phyloP scores from a whole-genome alignment of 2,888 invertebrate genomes.

The Ceramica pisi region DNA sequence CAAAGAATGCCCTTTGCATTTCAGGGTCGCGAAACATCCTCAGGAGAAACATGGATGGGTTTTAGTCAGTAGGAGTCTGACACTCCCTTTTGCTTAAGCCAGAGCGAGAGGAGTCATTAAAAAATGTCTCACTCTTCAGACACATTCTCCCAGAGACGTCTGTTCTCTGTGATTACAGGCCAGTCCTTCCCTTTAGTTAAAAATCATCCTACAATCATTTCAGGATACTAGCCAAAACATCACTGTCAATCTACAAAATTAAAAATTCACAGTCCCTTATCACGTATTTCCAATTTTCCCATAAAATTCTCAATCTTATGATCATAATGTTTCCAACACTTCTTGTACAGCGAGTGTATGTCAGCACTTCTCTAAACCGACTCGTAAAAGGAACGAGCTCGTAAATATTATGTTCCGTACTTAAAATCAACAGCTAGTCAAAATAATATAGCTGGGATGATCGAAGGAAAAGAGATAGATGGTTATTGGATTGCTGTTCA shows the following conservation, averaged over 20 bases:
- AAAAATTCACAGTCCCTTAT: neutral
- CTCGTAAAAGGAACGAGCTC: slow-evolving; percentile 49
- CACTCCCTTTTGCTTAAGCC: too few species aligned
- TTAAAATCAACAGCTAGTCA: slow-evolving; percentile 48
- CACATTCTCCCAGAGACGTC: too few species aligned
- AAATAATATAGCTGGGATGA: slow-evolving; percentile 24
- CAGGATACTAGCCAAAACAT: neutral
- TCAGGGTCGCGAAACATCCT: too few species aligned
- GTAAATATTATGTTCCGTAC: slow-evolving; percentile 49
- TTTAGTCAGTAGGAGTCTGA: too few species aligned
- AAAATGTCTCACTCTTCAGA: too few species aligned
- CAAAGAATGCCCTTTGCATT: too few species aligned
- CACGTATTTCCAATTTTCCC: neutral
- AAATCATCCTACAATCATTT: too few species aligned
- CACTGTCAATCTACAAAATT: neutral
- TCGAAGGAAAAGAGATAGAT: neutral
- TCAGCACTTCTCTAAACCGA: slow-evolving; percentile 39
- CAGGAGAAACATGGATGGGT: too few species aligned
- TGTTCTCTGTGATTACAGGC: too few species aligned
- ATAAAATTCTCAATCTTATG: slow-evolving; percentile 24
- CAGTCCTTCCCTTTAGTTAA: too few species aligned
- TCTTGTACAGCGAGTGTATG: slow-evolving; percentile 15
- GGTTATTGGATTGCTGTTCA: slow-evolving; percentile 8
- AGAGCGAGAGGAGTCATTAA: too few species aligned
- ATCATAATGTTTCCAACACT: slow-evolving; percentile 13